Percentiles rank a stretch among this genome's conserved stretches.
Evolutionary conservation across 2,888 invertebrate genomes (phyloP).

Genomic region (Trachelus iudaicus): DNA sequence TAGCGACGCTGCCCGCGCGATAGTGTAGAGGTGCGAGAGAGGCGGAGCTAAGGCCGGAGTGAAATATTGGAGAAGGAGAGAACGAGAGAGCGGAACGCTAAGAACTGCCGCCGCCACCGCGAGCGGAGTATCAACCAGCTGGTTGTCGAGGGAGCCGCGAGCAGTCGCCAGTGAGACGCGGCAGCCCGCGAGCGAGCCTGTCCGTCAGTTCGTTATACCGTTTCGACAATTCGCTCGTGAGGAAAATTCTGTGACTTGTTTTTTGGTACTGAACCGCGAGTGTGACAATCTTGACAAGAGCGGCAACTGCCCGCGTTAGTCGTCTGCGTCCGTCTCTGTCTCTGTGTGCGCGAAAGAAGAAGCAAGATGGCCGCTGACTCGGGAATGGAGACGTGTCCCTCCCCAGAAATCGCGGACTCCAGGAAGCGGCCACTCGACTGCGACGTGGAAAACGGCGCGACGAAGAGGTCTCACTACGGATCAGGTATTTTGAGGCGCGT

Average conservation of each 20-base stretch:
- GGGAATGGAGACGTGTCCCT: slow-evolving; percentile 94
- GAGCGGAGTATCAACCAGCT: slow-evolving; percentile 44
- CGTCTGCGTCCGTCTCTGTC: slow-evolving; percentile 35
- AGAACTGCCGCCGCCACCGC: slow-evolving; percentile 11
- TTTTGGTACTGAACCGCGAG: not conserved
- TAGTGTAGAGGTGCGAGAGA: slow-evolving; percentile 26
- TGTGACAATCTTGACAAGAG: not conserved
- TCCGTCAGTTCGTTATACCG: slow-evolving; percentile 22
- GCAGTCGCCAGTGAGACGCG: slow-evolving; percentile 64
- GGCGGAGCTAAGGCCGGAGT: slow-evolving; percentile 7
- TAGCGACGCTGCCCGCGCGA: slow-evolving; percentile 19
- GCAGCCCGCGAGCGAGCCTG: slow-evolving; percentile 54
- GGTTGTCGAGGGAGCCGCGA: slow-evolving; percentile 57
- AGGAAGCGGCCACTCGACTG: slow-evolving; percentile 90
- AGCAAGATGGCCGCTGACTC: slow-evolving; percentile 90
- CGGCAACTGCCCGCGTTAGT: slow-evolving; percentile 24
- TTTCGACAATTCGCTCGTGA: not conserved
- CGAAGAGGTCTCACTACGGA: slow-evolving; percentile 91
- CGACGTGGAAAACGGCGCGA: slow-evolving; percentile 88
- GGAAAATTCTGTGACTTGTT: not conserved
- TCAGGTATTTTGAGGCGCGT: slow-evolving; percentile 73
- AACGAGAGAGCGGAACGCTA: slow-evolving; percentile 12
- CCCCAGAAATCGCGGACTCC: slow-evolving; percentile 91
- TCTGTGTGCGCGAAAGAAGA: slow-evolving; percentile 39
- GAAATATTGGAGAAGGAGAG: slow-evolving; percentile 7